Percentiles rank a stretch among this genome's conserved stretches.
phyloP scores from a whole-genome alignment of 1,140 invertebrate genomes.

The Lucilia cuprina region DNA sequence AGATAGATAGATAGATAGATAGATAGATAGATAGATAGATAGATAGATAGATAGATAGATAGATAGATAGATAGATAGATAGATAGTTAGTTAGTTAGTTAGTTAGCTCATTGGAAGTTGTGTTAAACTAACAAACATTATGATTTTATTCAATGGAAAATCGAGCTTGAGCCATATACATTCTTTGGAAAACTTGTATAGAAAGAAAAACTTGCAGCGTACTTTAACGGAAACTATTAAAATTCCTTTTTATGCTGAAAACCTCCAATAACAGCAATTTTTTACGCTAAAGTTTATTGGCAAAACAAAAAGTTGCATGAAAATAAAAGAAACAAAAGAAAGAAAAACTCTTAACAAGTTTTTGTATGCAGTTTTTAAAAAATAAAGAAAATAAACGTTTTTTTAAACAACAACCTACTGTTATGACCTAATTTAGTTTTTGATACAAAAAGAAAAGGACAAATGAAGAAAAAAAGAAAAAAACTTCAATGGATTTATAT shows the following conservation, averaged over 20 bases:
- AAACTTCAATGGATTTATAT: no score
- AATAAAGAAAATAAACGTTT: neutral
- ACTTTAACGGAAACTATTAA: neutral
- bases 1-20: no score
- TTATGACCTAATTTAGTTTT: neutral
- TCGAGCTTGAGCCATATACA: no score
- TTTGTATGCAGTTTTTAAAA: neutral
- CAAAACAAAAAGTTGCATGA: neutral
- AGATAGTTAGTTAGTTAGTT: no score
- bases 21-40: no score
- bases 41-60: no score
- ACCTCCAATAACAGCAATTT: neutral
- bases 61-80: no score
- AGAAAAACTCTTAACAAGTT: slow-evolving; percentile 2
- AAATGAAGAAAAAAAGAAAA: neutral
- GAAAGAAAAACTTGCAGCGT: no score
- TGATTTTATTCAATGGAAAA: no score
- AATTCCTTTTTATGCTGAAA: neutral
- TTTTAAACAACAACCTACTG: neutral
- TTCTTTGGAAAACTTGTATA: no score
- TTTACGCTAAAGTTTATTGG: neutral
- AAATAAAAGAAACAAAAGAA: neutral
- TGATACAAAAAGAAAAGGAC: neutral
- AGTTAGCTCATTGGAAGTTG: no score
- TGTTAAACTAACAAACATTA: no score